Evolutionary conservation across 2,797 vertebrate species (phyloP), one percentile per base, ranked within the genome.

Genomic region (Champsocephalus gunnari): DNA sequence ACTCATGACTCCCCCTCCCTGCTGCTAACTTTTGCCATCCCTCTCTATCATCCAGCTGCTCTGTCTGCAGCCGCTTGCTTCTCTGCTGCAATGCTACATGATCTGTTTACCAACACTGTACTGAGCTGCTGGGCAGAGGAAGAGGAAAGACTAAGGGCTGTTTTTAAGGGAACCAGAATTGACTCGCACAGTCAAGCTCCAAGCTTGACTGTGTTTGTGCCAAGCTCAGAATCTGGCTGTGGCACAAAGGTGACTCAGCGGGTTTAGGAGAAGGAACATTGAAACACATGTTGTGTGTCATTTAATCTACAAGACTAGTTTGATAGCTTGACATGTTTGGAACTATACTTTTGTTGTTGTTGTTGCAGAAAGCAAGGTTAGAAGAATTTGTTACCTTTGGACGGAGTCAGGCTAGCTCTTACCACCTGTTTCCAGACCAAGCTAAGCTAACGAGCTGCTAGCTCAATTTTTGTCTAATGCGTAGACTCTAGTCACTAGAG

Each of bases 61-160:
- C 70, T 66, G 71, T 79, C 75, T 85, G 73, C 65, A 12, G 45
- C 50, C 59, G 76, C 59, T 79, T 34, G 24, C 71, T 65, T 75
- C 72, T 11, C 67, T 88, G 82, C 88, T 87, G 81, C 84, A 92
- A n/a, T 79, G 82, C 79, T 84, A 90, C 85, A 87, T 91, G 88
- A 91, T 91, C 90, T 86, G 87, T 85, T 89, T 92, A 93, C 88
- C 82, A 92, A 91, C 87, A 78, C 50, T 21, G 57, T 50, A 54
- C 53, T 60, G 67, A 53, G 75, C 71, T 79, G 80, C 75, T 6
- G 70, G 80, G 53, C 38, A 38, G 71, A 72, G 55, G 73, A 53
- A 47, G 62, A 54, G 69, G 72, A 54, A 51, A 4, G 14, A 73
- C 51, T 66, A 56, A 58, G 45, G 74, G 32, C 57, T 66, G 65